Evolutionary conservation across 2,888 invertebrate genomes (phyloP).

Genomic region (Epinotia demarniana): DNA sequence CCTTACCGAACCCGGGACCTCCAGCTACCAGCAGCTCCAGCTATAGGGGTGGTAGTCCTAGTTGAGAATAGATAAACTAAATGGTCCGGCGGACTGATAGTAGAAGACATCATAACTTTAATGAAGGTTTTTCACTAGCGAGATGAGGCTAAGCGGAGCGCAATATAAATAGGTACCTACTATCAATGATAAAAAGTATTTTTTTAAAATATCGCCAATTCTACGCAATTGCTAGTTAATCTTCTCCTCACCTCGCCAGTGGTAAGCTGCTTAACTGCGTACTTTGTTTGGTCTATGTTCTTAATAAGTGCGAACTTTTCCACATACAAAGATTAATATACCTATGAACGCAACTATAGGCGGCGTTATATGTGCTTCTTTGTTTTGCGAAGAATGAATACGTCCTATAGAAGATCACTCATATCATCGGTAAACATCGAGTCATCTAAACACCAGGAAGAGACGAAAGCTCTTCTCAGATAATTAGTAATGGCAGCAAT

Average conservation of each 20-base stretch:
- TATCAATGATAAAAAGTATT: no score
- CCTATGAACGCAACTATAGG: neutral
- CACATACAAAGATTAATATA: neutral
- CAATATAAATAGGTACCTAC: no score
- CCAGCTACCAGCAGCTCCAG: no score
- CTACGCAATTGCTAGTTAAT: neutral
- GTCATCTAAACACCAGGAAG: conserved; percentile 42
- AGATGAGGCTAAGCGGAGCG: no score
- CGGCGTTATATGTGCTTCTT: neutral
- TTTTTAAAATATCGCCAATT: neutral
- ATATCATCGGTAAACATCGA: conserved; percentile 14
- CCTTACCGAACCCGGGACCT: no score
- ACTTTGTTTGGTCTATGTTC: neutral
- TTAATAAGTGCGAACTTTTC: neutral
- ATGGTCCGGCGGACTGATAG: neutral
- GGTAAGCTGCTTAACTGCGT: neutral
- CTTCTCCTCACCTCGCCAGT: neutral
- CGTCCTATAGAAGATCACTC: neutral
- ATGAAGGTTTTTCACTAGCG: neutral
- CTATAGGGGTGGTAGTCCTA: no score
- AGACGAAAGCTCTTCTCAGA: conserved; percentile 42
- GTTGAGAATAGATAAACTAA: neutral
- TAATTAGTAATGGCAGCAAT: conserved; percentile 77
- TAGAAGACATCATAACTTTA: neutral
- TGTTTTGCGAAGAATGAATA: neutral